Conservation (phyloP, 2,888 invertebrate species). For the Globia sparganii region DNA sequence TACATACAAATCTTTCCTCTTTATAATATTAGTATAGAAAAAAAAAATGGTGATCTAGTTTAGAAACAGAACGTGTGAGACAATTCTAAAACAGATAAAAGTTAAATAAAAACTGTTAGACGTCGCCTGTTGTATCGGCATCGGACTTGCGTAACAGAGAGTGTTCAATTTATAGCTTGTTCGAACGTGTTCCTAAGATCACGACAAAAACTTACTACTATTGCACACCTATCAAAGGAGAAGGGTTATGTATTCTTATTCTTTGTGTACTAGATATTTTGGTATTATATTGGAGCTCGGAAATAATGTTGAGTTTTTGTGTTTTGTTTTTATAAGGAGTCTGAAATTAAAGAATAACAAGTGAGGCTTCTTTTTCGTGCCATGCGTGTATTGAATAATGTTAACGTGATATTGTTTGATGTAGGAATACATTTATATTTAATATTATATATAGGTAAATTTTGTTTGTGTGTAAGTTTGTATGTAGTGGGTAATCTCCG, state of each 20-base stretch:
- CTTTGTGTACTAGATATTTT: constrained; percentile 23
- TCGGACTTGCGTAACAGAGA: constrained; percentile 53
- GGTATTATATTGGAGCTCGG: constrained; percentile 12
- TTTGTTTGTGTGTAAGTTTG: too few relatives aligned
- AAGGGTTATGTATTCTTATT: constrained; percentile 45
- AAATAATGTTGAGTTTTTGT: constrained; percentile 7
- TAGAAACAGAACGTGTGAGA: constrained; percentile 45
- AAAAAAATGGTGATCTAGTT: too few relatives aligned
- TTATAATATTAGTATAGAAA: too few relatives aligned
- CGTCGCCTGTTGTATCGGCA: constrained; percentile 56
- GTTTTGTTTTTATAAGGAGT: constrained; percentile 5
- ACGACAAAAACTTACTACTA: constrained; percentile 42
- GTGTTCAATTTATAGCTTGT: constrained; percentile 58
- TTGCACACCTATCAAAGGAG: constrained; percentile 43
- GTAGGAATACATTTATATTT: neutral
- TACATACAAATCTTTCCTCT: too few relatives aligned
- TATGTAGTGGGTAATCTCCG: too few relatives aligned
- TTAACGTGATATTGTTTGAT: neutral
- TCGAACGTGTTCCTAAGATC: constrained; percentile 43
- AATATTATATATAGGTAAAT: neutral
- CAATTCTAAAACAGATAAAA: constrained; percentile 52
- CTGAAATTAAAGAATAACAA: constrained; percentile 38
- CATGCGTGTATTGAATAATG: neutral
- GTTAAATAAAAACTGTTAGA: constrained; percentile 67
- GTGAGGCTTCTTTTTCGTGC: neutral